Evolutionary conservation across 2,113 vertebrate species (phyloP).

Genomic region (Ornithorhynchus anatinus): DNA sequence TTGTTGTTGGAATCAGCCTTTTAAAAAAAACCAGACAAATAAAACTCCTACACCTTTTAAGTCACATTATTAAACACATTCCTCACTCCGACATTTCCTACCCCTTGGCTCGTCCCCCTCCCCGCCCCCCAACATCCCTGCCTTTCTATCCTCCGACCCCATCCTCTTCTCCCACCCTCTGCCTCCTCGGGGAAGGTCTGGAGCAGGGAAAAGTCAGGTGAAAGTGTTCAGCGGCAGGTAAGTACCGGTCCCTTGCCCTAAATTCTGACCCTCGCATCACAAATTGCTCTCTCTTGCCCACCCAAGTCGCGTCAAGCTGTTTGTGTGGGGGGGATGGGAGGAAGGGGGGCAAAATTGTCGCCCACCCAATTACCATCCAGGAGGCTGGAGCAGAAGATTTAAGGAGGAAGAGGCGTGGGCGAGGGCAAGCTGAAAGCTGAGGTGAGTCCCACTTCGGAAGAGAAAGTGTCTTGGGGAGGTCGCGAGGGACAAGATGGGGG

Average conservation of each 20-base stretch:
- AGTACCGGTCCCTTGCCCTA: not conserved
- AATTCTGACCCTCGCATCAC: conserved; percentile 30
- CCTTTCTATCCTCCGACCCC: not conserved
- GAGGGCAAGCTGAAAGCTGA: not conserved
- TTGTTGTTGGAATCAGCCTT: not conserved
- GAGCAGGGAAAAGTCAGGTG: conserved; percentile 49
- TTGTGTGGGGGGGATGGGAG: conserved; percentile 58
- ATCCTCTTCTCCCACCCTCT: not conserved
- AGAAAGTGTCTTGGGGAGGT: not conserved
- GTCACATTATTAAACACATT: not conserved
- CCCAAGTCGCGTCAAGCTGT: conserved; percentile 65
- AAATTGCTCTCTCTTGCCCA: conserved; percentile 65
- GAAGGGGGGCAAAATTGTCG: conserved; percentile 22
- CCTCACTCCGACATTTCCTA: not conserved
- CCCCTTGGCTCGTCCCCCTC: not conserved
- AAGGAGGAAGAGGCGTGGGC: not conserved
- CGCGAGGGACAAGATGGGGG: not conserved
- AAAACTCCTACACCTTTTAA: conserved; percentile 17
- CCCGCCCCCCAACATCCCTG: not conserved
- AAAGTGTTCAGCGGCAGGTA: conserved; percentile 43
- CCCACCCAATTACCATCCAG: conserved; percentile 31
- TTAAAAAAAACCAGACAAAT: too few relatives aligned
- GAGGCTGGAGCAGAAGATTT: not conserved
- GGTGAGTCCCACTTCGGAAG: not conserved
- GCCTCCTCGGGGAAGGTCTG: not conserved